These are phyloP conservation scores for Hemibagrus wyckioides DNA, from an alignment of 2,113 vertebrate species.

Conservation along the genomic window DNA sequence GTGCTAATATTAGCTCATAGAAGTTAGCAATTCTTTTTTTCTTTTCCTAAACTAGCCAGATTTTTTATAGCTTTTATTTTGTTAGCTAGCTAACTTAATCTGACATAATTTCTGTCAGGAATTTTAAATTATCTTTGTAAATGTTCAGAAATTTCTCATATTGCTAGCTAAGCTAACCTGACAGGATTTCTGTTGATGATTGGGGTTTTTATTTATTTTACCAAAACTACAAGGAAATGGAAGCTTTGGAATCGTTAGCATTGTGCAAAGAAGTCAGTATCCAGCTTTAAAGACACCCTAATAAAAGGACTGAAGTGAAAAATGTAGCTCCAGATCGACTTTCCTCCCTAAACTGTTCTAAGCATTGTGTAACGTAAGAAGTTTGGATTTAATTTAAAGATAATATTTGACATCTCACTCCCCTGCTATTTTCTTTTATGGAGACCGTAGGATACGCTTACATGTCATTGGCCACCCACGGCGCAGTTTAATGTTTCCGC, in stretches of 20 bases:
- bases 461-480: constrained; percentile 10
- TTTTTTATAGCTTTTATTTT: not conserved
- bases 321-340: not conserved
- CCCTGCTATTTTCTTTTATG: constrained; percentile 20
- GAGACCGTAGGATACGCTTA: constrained; percentile 18
- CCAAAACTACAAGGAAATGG: not conserved
- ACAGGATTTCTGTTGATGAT: not conserved
- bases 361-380: not conserved
- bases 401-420: constrained; percentile 20
- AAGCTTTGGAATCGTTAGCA: not conserved
- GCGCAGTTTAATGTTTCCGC: constrained; percentile 28
- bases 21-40: not conserved
- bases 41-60: not conserved
- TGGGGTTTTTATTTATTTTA: not conserved
- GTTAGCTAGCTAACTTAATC: not conserved
- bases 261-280: not conserved
- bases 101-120: not conserved
- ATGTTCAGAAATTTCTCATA: not conserved
- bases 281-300: not conserved
- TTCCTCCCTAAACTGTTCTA: not conserved
- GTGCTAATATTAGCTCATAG: not conserved
- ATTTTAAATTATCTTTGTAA: not conserved
- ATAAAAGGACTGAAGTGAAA: not conserved
- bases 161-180: not conserved
- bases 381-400: not conserved